phyloP scores from a whole-genome alignment of 1,140 invertebrate genomes.

The Trypoxylus dichotomus region DNA sequence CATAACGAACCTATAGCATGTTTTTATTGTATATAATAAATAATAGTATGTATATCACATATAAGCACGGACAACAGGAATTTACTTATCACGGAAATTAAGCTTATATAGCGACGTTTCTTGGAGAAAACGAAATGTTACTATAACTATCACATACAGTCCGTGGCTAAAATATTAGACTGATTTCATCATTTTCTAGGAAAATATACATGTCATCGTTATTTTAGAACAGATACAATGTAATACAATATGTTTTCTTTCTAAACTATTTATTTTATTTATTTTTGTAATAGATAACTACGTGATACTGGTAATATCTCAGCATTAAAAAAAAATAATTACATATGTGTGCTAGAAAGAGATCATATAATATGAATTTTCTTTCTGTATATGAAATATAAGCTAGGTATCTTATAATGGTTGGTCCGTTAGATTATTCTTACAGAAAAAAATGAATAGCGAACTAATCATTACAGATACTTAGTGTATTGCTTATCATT shows the following conservation, averaged over 20 bases:
- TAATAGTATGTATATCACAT: conserved; percentile 19
- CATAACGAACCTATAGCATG: conserved; percentile 1
- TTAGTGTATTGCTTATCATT: not conserved
- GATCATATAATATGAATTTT: not conserved
- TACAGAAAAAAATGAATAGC: too few species aligned
- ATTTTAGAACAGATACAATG: not conserved
- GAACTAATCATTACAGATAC: not conserved
- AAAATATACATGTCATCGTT: conserved; percentile 7
- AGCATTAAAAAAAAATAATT: not conserved
- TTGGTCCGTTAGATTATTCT: too few species aligned
- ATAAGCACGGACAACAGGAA: conserved; percentile 1
- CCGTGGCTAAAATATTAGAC: conserved; percentile 25
- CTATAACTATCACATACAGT: conserved; percentile 12
- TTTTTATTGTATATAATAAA: conserved; percentile 34
- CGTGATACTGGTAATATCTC: not conserved
- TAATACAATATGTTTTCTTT: not conserved
- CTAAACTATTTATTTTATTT: not conserved
- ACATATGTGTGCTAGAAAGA: not conserved
- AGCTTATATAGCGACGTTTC: not conserved
- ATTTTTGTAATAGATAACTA: not conserved
- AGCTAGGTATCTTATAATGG: too few species aligned
- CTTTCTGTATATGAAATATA: too few species aligned
- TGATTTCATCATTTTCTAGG: conserved; percentile 15
- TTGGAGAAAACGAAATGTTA: not conserved
- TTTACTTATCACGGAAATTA: not conserved